Base-by-base conservation (phyloP, 2,113 vertebrate genomes). In the Nesogale talazaci region DNA sequence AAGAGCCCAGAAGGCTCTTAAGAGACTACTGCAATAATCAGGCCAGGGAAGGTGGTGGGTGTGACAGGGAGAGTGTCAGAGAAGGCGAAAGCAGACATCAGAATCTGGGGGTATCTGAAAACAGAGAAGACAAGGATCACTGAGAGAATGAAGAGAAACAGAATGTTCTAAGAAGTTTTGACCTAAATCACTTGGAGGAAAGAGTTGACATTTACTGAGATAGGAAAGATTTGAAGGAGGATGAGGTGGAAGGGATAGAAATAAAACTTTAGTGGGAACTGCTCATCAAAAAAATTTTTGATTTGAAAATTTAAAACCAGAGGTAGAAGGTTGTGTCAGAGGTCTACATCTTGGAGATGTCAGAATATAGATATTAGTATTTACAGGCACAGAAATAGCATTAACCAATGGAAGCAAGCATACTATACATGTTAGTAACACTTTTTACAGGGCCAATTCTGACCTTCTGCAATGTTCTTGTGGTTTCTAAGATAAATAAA, bases 401-500 rank as follows among this genome's bases (percentile, higher is more conserved):
- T 88, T n/a, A 59, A 61, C 69, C 91, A 95, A 90, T 87, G 86
- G 77, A 84, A 95, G 38, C 80, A 61, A 25, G 95, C 85, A 42
- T 40, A 84, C 78, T 57, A 23, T 94, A 86, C 88, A 89, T 74
- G 67, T 95, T 92, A 94, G 77, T n/a, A 95, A 79, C 83, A 94
- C 93, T 79, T 96, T 95, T 94, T 82, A 81, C 56, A 84, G 56
- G 72, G 94, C 88, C 86, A 91, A 0, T 46, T 92, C 92, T 95
- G 88, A 80, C 42, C 78, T 90, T 88, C 81, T 63, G 72, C 93
- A 96, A 95, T 95, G 77, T 95, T 92, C 92, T 69, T 74, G 92
- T 81, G 92, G 96, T 96, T 95, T 96, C 96, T 86, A 96, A 95
- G 93, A 94, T 93, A 97, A 97, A 96, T 94, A 96, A 95, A 95